Evolutionary conservation across 2,113 vertebrate genomes (phyloP).

Genomic region (Tachysurus fulvidraco): DNA sequence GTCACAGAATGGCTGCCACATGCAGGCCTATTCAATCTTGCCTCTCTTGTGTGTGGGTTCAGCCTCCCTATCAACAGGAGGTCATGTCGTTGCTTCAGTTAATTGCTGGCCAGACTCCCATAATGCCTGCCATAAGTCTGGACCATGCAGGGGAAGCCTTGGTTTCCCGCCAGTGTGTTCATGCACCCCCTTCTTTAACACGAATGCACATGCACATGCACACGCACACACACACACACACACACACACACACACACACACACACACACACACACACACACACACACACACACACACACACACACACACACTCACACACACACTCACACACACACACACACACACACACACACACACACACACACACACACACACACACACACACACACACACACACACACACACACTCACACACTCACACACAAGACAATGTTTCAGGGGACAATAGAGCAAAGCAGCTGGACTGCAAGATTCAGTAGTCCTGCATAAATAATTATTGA

Average conservation of each 20-base stretch:
- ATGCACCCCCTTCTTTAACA: conserved; percentile 27
- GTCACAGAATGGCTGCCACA: conserved; percentile 33
- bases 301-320: conserved; percentile 3
- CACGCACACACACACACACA: not conserved
- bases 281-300: conserved; percentile 3
- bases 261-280: not conserved
- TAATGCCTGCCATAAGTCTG: conserved; percentile 27
- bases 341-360: not conserved
- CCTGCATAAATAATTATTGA: conserved; percentile 49
- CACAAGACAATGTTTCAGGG: conserved; percentile 24
- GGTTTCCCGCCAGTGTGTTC: not conserved
- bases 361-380: conserved; percentile 3
- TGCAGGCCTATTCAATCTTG: conserved; percentile 6
- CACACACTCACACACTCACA: conserved; percentile 5
- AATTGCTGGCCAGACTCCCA: conserved; percentile 42
- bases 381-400: conserved; percentile 2
- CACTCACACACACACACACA: not conserved
- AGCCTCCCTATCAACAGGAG: conserved; percentile 52
- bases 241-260: conserved; percentile 3
- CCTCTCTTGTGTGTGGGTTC: conserved; percentile 1
- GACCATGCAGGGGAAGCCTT: conserved; percentile 30
- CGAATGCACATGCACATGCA: not conserved
- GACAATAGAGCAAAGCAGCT: conserved; percentile 57
- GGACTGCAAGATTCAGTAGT: conserved; percentile 50
- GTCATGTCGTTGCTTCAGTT: conserved; percentile 55